Evolutionary conservation across 2,888 invertebrate genomes (phyloP).

Genomic region (Caenorhabditis auriculariae): DNA sequence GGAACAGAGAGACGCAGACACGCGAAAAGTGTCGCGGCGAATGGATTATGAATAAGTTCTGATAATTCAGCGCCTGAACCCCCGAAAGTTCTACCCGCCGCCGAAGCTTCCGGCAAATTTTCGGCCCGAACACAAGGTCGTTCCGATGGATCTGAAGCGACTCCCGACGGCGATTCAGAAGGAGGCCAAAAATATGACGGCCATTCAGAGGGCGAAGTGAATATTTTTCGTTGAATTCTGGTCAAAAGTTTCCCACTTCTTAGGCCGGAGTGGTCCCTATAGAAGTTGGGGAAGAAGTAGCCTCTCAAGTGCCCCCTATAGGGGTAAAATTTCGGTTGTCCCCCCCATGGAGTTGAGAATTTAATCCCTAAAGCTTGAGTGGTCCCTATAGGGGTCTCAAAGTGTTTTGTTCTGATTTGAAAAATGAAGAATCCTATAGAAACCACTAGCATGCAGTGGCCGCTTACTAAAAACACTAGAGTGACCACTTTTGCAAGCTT

Average conservation of each 20-base stretch:
- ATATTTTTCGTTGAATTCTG: no score
- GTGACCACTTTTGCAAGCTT: no score
- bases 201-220: conserved; percentile 36
- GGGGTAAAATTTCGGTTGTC: not conserved
- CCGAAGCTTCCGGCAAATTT: conserved; percentile 43
- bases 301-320: not conserved
- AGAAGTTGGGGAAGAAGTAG: no score
- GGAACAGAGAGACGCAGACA: not conserved
- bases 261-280: no score
- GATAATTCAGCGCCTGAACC: conserved; percentile 30
- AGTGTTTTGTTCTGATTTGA: no score
- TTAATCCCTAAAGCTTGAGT: no score
- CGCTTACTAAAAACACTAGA: no score
- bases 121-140: conserved; percentile 38
- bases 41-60: not conserved
- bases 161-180: conserved; percentile 32
- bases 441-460: not conserved
- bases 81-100: conserved; percentile 38
- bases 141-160: conserved; percentile 30
- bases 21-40: not conserved
- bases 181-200: conserved; percentile 28
- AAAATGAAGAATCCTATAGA: not conserved
- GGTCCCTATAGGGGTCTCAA: no score
- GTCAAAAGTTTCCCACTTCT: no score
- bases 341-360: no score